Conservation (phyloP, 2,797 vertebrate genomes). For the Trematomus bernacchii region DNA sequence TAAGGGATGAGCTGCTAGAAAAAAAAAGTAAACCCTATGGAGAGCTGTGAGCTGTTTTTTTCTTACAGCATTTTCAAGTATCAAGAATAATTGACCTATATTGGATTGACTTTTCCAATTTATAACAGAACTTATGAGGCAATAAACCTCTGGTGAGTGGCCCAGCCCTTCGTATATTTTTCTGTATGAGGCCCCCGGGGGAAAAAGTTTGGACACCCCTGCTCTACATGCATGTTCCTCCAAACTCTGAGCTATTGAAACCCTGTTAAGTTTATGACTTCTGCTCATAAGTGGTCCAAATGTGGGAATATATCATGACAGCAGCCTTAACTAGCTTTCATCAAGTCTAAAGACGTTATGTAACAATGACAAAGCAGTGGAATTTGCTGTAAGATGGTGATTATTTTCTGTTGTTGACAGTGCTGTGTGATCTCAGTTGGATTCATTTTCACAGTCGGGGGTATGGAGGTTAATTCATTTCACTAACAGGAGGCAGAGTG, state of each 20-base stretch:
- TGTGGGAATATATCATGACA: neutral
- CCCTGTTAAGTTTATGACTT: no score
- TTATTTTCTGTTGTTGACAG: neutral
- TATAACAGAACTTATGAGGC: no score
- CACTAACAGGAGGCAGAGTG: constrained; percentile 1
- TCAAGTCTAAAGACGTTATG: constrained; percentile 10
- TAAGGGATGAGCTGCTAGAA: no score
- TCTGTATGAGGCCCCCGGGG: no score
- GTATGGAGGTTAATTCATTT: constrained; percentile 7
- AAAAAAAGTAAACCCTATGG: no score
- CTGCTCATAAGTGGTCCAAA: neutral
- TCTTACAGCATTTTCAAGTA: no score
- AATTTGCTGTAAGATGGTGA: neutral
- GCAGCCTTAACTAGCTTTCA: neutral
- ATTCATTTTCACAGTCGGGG: constrained; percentile 26
- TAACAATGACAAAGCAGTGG: neutral
- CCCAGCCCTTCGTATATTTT: no score
- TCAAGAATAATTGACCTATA: no score
- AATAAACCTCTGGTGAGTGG: no score
- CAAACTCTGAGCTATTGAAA: constrained; percentile 8
- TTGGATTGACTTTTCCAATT: no score
- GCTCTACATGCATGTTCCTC: constrained; percentile 1
- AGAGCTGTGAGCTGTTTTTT: no score
- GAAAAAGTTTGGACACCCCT: no score
- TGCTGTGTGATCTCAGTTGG: constrained; percentile 12